Evolutionary conservation across 2,888 invertebrate species (phyloP), one percentile per base, ranked within the genome.

Genomic region (Allygus modestus): DNA sequence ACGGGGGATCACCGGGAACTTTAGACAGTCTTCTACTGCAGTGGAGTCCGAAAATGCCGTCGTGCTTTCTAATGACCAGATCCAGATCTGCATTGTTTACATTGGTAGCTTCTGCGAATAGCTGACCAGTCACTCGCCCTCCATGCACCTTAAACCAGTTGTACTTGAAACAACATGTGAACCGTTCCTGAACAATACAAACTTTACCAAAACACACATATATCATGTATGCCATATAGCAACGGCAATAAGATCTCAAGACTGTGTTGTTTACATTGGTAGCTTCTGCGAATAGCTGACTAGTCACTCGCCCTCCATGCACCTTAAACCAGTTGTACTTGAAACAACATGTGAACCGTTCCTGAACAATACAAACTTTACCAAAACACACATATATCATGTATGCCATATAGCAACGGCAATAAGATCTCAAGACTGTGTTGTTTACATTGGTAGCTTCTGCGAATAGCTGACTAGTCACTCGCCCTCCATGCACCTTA

Each of bases 51-150:
- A 99, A 93, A 89, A 99, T 99, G 86, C 99, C 98, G 91, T 99
- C 99, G 91, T 99, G 99, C 92, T 99, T 99, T 86, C 99, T 99
- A 71, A 98, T 98, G 37, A 99, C 97, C 92, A 99, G 99, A 17
- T 98, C 96, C 26, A 99, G 99, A 0, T 99, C 99, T 91, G 99
- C 98, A 89, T 95, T 94, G 0, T 99, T 99, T 91, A 99, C 98
- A 89, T 95, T 94, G 86, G 97, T 90, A 0, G 99, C 99, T 92
- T 99, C 99, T 11, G 98, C 99, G 92, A 99, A 99, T 31, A 97
- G 97, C 92, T 99, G 58, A 4, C 58, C 58, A 1, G 20, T 2
- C 23, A 58, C 58, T 58, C 23, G 9, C 20, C 0, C 20, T 23
- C 58, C 58, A 20, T 23, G 23, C 23, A 58, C 58, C 58, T 58